phyloP scores from a whole-genome alignment of 2,888 invertebrate genomes.

The Acheta domesticus region DNA sequence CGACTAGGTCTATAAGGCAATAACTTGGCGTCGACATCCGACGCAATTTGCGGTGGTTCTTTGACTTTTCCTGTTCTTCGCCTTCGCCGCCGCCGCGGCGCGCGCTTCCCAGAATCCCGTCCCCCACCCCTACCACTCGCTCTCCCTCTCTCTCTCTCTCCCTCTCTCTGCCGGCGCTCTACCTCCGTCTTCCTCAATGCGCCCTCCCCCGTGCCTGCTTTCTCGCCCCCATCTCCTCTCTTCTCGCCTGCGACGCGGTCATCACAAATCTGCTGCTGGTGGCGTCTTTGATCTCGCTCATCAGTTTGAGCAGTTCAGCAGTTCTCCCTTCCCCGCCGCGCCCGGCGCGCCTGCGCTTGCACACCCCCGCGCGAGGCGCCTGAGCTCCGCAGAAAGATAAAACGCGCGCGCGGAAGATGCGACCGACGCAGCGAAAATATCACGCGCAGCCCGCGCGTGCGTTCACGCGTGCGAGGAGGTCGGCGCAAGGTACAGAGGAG shows the following conservation, averaged over 20 bases:
- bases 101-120: background rate
- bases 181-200: background rate
- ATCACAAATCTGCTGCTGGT: background rate
- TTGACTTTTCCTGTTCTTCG: background rate
- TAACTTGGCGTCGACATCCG: slow-evolving; percentile 6
- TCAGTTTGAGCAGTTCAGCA: background rate
- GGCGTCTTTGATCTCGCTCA: slow-evolving; percentile 18
- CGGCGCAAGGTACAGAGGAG: no score
- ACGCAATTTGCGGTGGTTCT: background rate
- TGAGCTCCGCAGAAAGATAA: background rate
- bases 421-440: no score
- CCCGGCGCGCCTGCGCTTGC: background rate
- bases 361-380: background rate
- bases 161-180: background rate
- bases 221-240: background rate
- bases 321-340: background rate
- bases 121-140: background rate
- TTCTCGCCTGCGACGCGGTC: background rate
- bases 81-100: background rate
- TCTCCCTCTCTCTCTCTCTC: background rate
- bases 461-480: no score
- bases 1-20: slow-evolving; percentile 18
- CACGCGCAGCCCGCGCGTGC: no score
- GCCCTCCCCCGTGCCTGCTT: background rate
- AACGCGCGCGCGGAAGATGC: background rate